Conservation (phyloP, 2,113 vertebrate genomes). For the Pteruthius melanotis region DNA sequence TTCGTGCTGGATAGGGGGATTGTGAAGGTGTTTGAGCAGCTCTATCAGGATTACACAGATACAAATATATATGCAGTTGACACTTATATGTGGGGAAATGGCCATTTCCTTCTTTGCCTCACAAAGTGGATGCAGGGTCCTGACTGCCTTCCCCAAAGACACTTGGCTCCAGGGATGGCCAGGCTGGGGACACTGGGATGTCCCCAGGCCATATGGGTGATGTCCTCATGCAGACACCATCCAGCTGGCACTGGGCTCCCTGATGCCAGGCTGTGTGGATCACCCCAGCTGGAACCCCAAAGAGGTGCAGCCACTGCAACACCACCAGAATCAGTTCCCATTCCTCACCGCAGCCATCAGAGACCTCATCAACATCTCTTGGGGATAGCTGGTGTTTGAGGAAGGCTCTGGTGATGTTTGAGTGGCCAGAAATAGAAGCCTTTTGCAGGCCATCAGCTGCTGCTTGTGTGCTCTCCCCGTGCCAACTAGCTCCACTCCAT, state of each 20-base stretch:
- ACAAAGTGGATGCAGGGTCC: neutral
- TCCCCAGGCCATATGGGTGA: neutral
- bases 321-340: neutral
- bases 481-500: neutral
- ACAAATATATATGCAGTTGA: neutral
- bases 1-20: neutral
- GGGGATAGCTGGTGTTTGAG: neutral
- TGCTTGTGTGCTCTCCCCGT: neutral
- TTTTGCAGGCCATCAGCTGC: neutral
- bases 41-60: neutral
- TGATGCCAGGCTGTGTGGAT: accelerated
- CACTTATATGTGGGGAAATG: accelerated
- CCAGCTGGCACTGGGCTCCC: neutral
- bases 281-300: neutral
- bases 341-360: neutral
- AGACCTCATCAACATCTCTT: accelerated
- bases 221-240: neutral
- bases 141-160: neutral
- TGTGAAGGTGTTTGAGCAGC: neutral
- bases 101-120: neutral
- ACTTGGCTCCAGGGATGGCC: neutral
- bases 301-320: neutral
- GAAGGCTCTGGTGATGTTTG: neutral
- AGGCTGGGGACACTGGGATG: neutral
- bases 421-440: neutral